Evolutionary conservation across 1,140 invertebrate species (phyloP).

Genomic region (Drosophila sturtevanti): DNA sequence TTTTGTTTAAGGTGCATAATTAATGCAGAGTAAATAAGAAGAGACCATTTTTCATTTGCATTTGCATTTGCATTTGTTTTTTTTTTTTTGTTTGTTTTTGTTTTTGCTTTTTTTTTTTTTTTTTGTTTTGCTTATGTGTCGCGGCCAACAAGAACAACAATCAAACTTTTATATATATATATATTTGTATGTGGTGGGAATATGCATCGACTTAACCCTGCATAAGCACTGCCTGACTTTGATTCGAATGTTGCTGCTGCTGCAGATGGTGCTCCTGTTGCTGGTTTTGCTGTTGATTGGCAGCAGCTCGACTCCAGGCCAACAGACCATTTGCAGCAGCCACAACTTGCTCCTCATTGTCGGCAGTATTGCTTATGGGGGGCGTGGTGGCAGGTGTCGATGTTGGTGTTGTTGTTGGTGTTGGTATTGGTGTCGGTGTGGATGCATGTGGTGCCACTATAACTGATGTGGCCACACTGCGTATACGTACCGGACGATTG

Average conservation of each 20-base stretch:
- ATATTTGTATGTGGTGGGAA: constrained; percentile 3
- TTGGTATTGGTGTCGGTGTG: constrained; percentile 17
- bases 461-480: constrained; percentile 78
- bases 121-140: constrained; percentile 14
- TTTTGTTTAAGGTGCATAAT: constrained; percentile 65
- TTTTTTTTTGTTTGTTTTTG: constrained; percentile 31
- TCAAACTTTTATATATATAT: constrained; percentile 1
- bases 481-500: constrained; percentile 56
- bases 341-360: constrained; percentile 41
- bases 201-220: constrained; percentile 40
- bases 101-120: constrained; percentile 34
- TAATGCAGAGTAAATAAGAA: constrained; percentile 77
- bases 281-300: constrained; percentile 55
- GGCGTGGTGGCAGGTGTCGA: constrained; percentile 7
- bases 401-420: constrained; percentile 14
- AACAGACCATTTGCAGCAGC: constrained; percentile 66
- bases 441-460: constrained; percentile 66
- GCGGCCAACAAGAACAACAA: constrained; percentile 23
- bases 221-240: constrained; percentile 41
- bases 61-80: constrained; percentile 41
- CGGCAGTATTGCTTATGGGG: constrained; percentile 4
- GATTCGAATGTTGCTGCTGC: constrained; percentile 35
- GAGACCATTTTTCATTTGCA: constrained; percentile 73
- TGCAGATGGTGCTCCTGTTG: constrained; percentile 41
- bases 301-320: constrained; percentile 67